Evolutionary conservation across 2,797 vertebrate species (phyloP).

Genomic region (Australoheros facetus): DNA sequence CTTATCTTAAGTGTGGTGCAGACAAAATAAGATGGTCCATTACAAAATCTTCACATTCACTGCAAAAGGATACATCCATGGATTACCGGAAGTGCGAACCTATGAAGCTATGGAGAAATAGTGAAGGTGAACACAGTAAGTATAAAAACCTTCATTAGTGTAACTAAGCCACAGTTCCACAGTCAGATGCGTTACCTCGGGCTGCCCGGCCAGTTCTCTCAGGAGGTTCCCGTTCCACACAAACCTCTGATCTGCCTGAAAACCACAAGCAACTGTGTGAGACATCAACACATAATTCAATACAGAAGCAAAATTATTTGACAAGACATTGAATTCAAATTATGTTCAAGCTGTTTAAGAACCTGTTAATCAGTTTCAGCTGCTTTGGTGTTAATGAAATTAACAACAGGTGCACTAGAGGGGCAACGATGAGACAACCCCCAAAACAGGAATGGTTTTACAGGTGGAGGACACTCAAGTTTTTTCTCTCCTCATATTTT

Average conservation of each 20-base stretch:
- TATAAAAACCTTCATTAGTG: neutral
- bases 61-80: conserved; percentile 86
- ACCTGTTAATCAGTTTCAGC: no score
- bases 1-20: neutral
- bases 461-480: no score
- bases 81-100: conserved; percentile 81
- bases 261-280: neutral
- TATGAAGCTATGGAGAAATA: conserved; percentile 75
- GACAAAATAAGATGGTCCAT: neutral
- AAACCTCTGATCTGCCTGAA: conserved; percentile 95
- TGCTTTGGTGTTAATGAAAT: no score
- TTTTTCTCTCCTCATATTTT: no score
- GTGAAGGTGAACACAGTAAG: neutral
- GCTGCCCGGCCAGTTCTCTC: conserved; percentile 92
- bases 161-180: neutral
- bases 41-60: neutral
- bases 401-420: no score
- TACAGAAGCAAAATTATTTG: no score
- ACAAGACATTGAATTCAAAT: no score
- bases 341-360: no score
- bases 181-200: conserved; percentile 85
- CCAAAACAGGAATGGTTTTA: no score
- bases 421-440: no score
- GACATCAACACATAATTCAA: neutral
- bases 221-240: conserved; percentile 98